A percentile compares a stretch with the other conserved stretches of the same genome.
These are phyloP conservation scores for Myotis vivesi DNA, from an alignment of 2,797 vertebrate species.

Conservation along the genomic window DNA sequence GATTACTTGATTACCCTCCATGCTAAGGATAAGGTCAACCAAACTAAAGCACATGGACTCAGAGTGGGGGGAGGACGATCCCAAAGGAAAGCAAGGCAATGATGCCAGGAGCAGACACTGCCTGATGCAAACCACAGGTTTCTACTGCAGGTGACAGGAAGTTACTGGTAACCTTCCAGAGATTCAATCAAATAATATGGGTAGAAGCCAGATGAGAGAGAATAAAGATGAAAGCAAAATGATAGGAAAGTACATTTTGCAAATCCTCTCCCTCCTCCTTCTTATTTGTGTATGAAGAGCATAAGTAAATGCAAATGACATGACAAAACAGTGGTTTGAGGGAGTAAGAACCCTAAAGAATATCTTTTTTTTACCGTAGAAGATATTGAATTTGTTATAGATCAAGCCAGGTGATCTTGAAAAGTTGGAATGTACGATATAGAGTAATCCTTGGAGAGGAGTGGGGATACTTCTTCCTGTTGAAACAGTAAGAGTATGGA, in stretches of 20 bases:
- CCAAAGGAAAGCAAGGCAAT: neutral
- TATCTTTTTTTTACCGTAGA: neutral
- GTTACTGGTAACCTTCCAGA: neutral
- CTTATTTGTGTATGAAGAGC: neutral
- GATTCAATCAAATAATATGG: neutral
- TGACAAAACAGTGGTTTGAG: neutral
- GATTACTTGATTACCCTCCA: neutral
- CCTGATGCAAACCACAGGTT: neutral
- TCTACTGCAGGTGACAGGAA: neutral
- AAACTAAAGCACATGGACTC: neutral
- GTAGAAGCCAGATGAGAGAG: neutral
- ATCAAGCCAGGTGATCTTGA: neutral
- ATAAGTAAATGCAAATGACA: neutral
- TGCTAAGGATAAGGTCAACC: neutral
- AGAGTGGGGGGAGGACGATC: neutral
- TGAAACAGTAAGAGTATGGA: neutral
- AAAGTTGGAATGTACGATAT: neutral
- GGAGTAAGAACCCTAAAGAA: neutral
- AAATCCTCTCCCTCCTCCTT: neutral
- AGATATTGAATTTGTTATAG: neutral
- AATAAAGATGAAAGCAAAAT: constrained; percentile 20
- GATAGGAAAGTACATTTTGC: neutral
- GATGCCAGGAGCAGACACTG: neutral
- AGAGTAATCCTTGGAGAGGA: neutral
- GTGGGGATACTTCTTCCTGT: neutral